Evolutionary conservation across 2,113 vertebrate species (phyloP).

Genomic region (Alethe diademata): DNA sequence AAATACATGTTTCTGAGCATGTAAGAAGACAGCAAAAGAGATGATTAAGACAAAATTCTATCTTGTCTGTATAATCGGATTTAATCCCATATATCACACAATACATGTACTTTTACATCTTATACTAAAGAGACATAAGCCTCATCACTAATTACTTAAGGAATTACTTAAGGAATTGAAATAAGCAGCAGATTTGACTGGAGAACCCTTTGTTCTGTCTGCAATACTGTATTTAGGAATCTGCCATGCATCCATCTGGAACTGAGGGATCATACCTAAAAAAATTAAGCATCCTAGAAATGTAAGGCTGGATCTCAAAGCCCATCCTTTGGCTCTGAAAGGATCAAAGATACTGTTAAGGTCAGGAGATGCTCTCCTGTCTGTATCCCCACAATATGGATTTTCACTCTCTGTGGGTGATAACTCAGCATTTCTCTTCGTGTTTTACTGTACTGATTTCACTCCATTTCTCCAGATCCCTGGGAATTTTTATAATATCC

Average conservation of each 20-base stretch:
- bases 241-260: not conserved
- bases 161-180: not conserved
- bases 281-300: not conserved
- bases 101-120: not conserved
- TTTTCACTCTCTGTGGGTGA: rapidly evolving
- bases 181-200: not conserved
- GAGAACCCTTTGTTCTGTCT: not conserved
- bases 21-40: not conserved
- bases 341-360: not conserved
- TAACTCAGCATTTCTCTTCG: not conserved
- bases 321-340: not conserved
- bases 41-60: not conserved
- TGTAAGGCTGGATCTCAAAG: not conserved
- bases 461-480: not conserved
- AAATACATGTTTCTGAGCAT: not conserved
- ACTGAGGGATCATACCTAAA: not conserved
- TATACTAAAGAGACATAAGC: not conserved
- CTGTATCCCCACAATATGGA: not conserved
- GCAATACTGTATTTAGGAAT: not conserved
- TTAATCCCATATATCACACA: not conserved
- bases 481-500: not conserved
- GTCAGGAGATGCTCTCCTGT: rapidly evolving
- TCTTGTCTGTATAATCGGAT: not conserved
- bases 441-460: not conserved
- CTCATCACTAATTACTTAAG: not conserved